Evolutionary conservation across 2,113 vertebrate genomes (phyloP).

Genomic region (Trachemys scripta): DNA sequence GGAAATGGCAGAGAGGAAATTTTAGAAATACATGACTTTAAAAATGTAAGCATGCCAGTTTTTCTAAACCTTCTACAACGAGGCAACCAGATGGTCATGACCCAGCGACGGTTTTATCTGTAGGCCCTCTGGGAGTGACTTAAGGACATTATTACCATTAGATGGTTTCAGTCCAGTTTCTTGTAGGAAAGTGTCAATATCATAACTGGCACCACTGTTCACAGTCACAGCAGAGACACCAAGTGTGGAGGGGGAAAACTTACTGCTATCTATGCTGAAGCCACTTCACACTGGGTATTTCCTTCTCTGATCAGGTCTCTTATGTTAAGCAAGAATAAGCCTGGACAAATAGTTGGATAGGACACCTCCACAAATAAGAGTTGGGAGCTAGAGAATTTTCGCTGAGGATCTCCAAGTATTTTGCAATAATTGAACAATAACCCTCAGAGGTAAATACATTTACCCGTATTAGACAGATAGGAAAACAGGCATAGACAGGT

Average conservation of each 20-base stretch:
- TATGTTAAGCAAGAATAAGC: neutral
- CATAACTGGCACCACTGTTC: neutral
- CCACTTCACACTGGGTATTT: neutral
- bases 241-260: neutral
- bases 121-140: neutral
- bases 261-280: neutral
- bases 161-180: neutral
- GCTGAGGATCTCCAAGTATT: neutral
- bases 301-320: neutral
- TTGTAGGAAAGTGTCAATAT: neutral
- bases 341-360: neutral
- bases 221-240: neutral
- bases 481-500: neutral
- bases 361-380: neutral
- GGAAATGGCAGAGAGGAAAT: constrained; percentile 92
- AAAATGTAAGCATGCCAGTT: constrained; percentile 86
- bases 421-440: neutral
- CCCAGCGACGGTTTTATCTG: neutral
- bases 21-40: constrained; percentile 95
- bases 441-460: neutral
- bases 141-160: neutral
- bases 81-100: neutral
- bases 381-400: neutral
- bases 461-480: neutral
- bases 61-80: neutral